These are phyloP conservation scores for Paedocypris sp. DNA, from an alignment of 2,113 vertebrate species.

Conservation along the genomic window DNA sequence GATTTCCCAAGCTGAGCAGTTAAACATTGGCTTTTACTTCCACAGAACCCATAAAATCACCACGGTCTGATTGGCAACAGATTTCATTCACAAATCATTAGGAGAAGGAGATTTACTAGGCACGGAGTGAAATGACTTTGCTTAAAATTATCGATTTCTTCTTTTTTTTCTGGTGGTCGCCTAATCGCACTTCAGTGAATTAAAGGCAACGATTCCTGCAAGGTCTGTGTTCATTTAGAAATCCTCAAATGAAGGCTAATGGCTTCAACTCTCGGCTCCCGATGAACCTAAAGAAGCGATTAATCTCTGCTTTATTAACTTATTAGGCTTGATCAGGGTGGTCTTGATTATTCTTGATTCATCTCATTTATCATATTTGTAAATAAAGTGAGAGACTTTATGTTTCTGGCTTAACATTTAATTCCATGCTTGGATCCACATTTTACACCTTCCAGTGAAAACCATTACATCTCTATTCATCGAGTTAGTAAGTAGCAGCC, in stretches of 20 bases:
- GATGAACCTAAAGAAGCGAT: not conserved
- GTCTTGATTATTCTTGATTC: constrained; percentile 4
- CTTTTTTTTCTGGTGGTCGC: not conserved
- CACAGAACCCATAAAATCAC: not conserved
- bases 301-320: too few species aligned
- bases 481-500: not conserved
- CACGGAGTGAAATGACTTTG: not conserved
- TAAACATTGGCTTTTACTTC: not conserved
- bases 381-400: not conserved
- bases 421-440: not conserved
- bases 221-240: not conserved
- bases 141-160: not conserved
- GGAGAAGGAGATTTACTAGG: not conserved
- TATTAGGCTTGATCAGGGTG: not conserved
- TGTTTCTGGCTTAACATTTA: constrained; percentile 1
- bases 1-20: not conserved
- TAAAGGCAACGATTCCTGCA: not conserved
- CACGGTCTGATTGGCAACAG: not conserved
- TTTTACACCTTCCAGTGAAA: not conserved
- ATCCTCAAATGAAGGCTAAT: not conserved
- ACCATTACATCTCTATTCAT: not conserved
- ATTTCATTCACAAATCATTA: not conserved
- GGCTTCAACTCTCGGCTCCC: not conserved
- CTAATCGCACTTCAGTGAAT: not conserved
- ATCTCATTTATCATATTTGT: not conserved